A percentile compares a stretch with the other conserved stretches of the same genome.
phyloP scores from a whole-genome alignment of 2,888 invertebrate genomes.

The Lasioglossum leucozonium region DNA sequence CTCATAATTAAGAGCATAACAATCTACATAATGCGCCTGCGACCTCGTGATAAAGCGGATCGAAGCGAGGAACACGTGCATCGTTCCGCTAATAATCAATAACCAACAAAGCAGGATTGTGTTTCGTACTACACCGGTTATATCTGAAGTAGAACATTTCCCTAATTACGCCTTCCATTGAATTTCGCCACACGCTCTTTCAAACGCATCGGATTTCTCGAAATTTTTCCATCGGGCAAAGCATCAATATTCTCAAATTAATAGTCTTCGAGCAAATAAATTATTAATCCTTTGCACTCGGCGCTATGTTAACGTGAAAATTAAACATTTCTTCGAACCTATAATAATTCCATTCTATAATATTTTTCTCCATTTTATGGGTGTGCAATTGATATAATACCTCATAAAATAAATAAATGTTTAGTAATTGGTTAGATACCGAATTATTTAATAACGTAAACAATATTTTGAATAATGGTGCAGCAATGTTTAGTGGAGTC shows the following conservation, averaged over 20 bases:
- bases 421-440: no score
- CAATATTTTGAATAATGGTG: no score
- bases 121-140: not conserved
- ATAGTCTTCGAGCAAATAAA: not conserved
- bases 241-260: not conserved
- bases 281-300: no score
- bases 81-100: not conserved
- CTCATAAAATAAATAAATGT: no score
- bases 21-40: constrained; percentile 18
- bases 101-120: constrained; percentile 1
- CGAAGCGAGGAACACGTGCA: constrained; percentile 2
- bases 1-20: constrained; percentile 13
- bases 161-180: not conserved
- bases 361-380: no score
- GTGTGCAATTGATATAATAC: no score
- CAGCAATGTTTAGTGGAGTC: no score
- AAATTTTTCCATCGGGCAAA: not conserved
- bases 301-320: no score
- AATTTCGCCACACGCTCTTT: not conserved
- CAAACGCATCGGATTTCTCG: no score
- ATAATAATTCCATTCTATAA: no score
- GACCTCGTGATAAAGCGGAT: constrained; percentile 12
- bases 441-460: no score
- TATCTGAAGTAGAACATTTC: not conserved
- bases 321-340: no score